phyloP scores from a whole-genome alignment of 2,113 vertebrate genomes.

The Dromaius novaehollandiae region DNA sequence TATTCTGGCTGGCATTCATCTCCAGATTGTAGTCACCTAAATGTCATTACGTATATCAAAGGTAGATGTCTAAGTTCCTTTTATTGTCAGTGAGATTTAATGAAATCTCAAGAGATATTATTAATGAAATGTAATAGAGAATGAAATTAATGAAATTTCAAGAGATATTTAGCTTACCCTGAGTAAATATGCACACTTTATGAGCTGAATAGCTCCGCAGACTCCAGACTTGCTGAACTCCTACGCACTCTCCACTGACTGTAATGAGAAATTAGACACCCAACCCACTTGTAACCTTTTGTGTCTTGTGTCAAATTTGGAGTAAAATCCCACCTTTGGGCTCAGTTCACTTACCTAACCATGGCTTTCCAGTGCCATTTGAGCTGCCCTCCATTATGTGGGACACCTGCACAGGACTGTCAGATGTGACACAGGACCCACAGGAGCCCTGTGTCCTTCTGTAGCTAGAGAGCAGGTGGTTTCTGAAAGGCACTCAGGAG shows the following conservation, averaged over 20 bases:
- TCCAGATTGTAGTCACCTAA: neutral
- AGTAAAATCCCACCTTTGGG: neutral
- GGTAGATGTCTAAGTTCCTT: neutral
- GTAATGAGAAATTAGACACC: neutral
- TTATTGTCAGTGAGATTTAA: neutral
- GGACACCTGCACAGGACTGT: neutral
- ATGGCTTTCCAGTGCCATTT: neutral
- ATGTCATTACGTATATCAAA: neutral
- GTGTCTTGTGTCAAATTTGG: neutral
- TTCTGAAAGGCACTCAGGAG: neutral
- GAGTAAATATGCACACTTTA: neutral
- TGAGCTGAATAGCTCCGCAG: neutral
- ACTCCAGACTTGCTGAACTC: neutral
- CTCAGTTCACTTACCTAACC: neutral
- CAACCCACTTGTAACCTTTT: neutral
- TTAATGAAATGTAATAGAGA: neutral
- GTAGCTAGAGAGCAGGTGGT: neutral
- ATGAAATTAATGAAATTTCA: neutral
- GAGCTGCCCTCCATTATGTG: neutral
- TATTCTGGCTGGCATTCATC: neutral
- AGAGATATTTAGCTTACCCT: neutral
- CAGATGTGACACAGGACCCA: neutral
- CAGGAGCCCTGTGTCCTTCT: neutral
- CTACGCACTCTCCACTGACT: neutral
- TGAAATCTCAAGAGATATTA: neutral